Percentiles rank a stretch among this genome's conserved stretches.
These are phyloP conservation scores for Gobionotothen gibberifrons DNA, from an alignment of 2,797 vertebrate species.

Conservation along the genomic window DNA sequence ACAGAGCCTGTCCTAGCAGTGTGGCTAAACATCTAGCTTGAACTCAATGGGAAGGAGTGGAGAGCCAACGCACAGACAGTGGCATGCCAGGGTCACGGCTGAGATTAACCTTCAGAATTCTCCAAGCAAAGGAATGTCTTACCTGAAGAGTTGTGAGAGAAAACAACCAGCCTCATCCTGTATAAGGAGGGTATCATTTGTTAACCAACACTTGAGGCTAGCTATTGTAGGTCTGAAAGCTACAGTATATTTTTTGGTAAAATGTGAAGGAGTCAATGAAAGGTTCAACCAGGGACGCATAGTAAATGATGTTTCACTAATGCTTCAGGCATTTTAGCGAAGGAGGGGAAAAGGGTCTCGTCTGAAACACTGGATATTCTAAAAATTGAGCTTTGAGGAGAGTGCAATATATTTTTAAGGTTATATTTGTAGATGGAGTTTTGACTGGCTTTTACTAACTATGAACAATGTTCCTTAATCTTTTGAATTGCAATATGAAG, in stretches of 20 bases:
- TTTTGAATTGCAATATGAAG: neutral
- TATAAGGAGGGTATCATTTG: neutral
- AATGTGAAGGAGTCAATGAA: neutral
- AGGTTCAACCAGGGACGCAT: constrained; percentile 8
- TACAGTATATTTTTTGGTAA: neutral
- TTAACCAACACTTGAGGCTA: neutral
- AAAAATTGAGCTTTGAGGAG: neutral
- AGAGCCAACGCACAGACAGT: neutral
- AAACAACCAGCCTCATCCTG: neutral
- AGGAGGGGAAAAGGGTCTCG: neutral
- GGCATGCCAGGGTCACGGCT: neutral
- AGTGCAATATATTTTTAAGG: neutral
- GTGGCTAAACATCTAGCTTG: constrained; percentile 5
- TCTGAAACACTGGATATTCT: neutral
- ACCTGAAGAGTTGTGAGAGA: neutral
- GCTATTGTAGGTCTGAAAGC: neutral
- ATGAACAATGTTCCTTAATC: neutral
- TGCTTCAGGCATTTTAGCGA: neutral
- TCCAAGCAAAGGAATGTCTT: constrained; percentile 3
- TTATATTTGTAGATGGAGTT: neutral
- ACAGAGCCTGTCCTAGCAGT: neutral
- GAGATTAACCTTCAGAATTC: neutral
- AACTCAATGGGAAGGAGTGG: constrained; percentile 1
- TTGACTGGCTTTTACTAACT: neutral
- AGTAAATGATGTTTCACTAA: neutral